phyloP scores from a whole-genome alignment of 2,888 invertebrate genomes.

The Nemoura dubitans region DNA sequence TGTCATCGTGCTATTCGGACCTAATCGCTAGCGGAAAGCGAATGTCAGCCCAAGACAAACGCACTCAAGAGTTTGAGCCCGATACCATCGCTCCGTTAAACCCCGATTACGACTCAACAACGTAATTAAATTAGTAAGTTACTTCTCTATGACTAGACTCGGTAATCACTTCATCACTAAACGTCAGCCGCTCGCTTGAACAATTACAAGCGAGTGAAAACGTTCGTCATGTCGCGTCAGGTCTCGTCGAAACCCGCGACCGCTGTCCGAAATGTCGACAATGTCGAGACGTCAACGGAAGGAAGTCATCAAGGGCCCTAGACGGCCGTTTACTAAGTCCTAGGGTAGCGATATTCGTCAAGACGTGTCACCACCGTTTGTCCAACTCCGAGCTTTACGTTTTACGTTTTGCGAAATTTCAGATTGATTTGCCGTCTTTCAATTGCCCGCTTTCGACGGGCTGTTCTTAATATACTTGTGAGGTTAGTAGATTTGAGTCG shows the following conservation, averaged over 20 bases:
- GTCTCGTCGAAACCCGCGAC: not conserved
- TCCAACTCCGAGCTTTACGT: too few species aligned
- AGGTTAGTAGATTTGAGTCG: too few species aligned
- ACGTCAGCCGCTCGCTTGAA: not conserved
- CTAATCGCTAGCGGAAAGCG: not conserved
- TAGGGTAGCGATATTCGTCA: too few species aligned
- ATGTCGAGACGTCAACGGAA: too few species aligned
- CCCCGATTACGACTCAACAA: not conserved
- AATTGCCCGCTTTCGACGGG: too few species aligned
- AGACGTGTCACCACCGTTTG: too few species aligned
- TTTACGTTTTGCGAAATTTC: too few species aligned
- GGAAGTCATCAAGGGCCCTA: too few species aligned
- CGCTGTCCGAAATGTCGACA: too few species aligned
- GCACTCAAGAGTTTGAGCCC: not conserved
- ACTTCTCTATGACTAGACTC: slow-evolving; percentile 29
- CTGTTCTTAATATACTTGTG: too few species aligned
- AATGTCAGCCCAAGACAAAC: not conserved
- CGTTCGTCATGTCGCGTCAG: not conserved
- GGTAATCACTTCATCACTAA: slow-evolving; percentile 21
- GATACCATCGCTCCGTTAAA: not conserved
- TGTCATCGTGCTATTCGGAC: not conserved
- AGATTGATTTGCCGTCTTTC: too few species aligned
- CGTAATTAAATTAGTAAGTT: slow-evolving; percentile 18
- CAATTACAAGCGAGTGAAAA: not conserved
- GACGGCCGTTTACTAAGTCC: too few species aligned